Percentiles rank a stretch among this genome's conserved stretches.
Evolutionary conservation across 2,797 vertebrate species (phyloP).

Genomic region (Lepilemur septentrionalis): DNA sequence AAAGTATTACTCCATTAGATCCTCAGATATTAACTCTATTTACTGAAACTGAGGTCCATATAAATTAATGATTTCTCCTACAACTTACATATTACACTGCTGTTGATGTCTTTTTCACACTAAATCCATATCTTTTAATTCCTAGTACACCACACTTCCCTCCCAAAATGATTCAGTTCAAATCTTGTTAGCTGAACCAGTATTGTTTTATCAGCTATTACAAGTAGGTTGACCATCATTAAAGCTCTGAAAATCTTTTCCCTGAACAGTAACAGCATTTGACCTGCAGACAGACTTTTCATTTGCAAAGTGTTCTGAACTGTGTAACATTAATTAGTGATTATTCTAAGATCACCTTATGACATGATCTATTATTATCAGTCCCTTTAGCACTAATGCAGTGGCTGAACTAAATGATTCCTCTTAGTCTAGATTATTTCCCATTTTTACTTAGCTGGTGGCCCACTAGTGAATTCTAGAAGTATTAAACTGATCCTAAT

Average conservation of each 20-base stretch:
- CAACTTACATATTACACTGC: background rate
- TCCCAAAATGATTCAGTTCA: background rate
- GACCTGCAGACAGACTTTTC: conserved; percentile 15
- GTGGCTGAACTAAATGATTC: background rate
- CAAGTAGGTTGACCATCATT: background rate
- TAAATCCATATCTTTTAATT: background rate
- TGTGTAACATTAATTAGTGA: conserved; percentile 52
- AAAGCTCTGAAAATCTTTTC: conserved; percentile 36
- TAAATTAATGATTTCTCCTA: conserved; percentile 22
- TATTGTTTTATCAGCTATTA: conserved; percentile 9
- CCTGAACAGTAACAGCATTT: conserved; percentile 12
- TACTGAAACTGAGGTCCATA: background rate
- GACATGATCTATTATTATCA: conserved; percentile 34
- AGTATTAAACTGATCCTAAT: background rate
- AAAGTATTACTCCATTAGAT: conserved; percentile 43
- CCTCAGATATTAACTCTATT: background rate
- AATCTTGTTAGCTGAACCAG: background rate
- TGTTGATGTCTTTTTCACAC: background rate
- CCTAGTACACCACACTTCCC: background rate
- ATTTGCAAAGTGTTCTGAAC: conserved; percentile 33
- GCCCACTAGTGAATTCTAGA: background rate
- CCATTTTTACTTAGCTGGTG: conserved; percentile 18
- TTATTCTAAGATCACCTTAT: conserved; percentile 21
- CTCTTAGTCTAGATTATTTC: background rate
- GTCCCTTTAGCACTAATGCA: background rate